Evolutionary conservation across 2,113 vertebrate species (phyloP), one percentile per base, ranked within the genome.

Genomic region (Labrus mixtus): DNA sequence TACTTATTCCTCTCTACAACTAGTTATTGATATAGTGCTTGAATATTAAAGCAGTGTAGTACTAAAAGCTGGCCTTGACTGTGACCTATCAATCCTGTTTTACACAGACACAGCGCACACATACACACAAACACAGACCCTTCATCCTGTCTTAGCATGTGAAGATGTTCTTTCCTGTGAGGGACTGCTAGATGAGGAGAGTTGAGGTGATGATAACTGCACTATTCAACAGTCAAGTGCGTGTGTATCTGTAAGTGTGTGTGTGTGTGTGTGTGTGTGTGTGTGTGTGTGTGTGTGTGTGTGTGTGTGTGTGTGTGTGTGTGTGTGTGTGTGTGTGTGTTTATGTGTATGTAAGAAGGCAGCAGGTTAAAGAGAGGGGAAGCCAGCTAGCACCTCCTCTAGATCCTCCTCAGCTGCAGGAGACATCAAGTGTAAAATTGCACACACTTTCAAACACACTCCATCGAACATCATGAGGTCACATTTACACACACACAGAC

Each of bases 191-290:
- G 82, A 81, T 87, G 76, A 89, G 83, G 82, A 89, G 79, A 58
- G 77, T 74, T 82, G 85, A 89, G 91, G 87, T 93, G 92, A 93
- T 94, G 93, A 94, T 94, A 93, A 94, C 84, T 88, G 81, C 79
- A 81, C 77, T 79, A 50, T 90, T 91, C 60, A 65, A 79, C 66
- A 89, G 84, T 80, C 78, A 77, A 84, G 87, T 78, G 86, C 77
- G 69, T 79, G 83, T 75, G 60, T 64, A 33, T 50, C 54, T 29
- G 75, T 22, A 33, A n/a, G 48, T 64, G 63, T 23, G 69, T 37
- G 62, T 25, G 68, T 57, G 66, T 25, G 22, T 60, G 46, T 61
- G 68, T 48, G 78, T 60, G 73, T 62, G 73, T 62, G 68, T 65
- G 53, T 29, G 51, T 46, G 57, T 66, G 58, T 22, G 12, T 56